phyloP scores from a whole-genome alignment of 2,113 vertebrate species.

The Campylorhamphus procurvoides region DNA sequence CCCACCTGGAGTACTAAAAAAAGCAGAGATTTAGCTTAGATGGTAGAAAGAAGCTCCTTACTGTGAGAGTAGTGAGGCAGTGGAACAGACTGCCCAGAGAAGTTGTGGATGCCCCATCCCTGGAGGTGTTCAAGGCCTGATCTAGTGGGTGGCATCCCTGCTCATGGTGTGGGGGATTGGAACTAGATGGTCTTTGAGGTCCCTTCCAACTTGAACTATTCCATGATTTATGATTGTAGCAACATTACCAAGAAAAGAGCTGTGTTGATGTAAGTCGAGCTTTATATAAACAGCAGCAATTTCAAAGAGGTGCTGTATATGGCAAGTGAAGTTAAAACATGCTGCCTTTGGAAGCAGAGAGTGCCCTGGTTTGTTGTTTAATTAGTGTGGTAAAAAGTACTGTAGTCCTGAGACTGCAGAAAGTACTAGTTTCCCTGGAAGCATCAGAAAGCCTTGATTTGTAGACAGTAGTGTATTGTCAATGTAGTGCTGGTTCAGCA shows the following conservation, averaged over 20 bases:
- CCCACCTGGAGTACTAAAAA: no score
- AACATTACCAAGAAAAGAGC: neutral
- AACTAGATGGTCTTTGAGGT: neutral
- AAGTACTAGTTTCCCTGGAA: conserved; percentile 43
- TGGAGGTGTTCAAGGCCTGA: neutral
- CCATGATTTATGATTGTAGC: neutral
- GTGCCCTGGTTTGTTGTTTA: conserved; percentile 56
- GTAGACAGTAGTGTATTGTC: conserved; percentile 68
- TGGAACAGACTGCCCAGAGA: neutral
- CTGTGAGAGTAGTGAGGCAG: neutral
- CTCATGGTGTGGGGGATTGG: neutral
- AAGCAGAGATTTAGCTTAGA: neutral
- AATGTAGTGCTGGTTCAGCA: conserved; percentile 69
- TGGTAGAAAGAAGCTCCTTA: neutral
- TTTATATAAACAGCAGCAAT: conserved; percentile 63
- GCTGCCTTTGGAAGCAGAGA: conserved; percentile 49
- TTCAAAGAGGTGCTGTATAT: conserved; percentile 31
- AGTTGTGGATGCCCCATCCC: neutral
- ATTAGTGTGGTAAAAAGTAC: conserved; percentile 57
- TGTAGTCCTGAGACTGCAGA: conserved; percentile 34
- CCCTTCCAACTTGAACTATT: neutral
- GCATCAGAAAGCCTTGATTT: conserved; percentile 57
- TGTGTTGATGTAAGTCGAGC: neutral
- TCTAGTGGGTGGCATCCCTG: neutral
- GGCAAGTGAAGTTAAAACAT: conserved; percentile 34